These are phyloP conservation scores for Tyto alba DNA, from an alignment of 2,113 vertebrate species.

Conservation along the genomic window DNA sequence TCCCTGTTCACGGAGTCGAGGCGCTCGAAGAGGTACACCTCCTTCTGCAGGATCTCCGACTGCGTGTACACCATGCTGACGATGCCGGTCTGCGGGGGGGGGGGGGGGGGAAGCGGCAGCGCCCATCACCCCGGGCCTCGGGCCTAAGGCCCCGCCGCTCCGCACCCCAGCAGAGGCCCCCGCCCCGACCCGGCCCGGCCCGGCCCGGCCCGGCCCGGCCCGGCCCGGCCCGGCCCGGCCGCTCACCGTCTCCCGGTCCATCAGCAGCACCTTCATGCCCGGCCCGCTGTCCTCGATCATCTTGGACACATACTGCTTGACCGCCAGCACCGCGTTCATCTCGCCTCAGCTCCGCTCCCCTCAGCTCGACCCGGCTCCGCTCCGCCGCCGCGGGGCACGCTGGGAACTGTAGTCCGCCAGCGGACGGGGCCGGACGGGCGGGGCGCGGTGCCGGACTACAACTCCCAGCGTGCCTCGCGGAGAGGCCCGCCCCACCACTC, in stretches of 20 bases:
- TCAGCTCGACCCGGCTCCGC: background rate
- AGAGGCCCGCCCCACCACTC: too few relatives aligned
- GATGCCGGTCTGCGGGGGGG: conserved; percentile 79
- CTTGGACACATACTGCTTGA: conserved; percentile 92
- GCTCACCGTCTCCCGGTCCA: conserved; percentile 95
- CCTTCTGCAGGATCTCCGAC: conserved; percentile 95
- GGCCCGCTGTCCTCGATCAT: conserved; percentile 97
- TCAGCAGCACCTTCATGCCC: conserved; percentile 95
- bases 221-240: background rate
- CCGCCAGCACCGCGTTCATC: conserved; percentile 94
- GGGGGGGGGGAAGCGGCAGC: background rate
- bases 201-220: background rate
- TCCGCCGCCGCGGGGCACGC: too few relatives aligned
- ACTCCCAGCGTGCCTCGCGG: too few relatives aligned
- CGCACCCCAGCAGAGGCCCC: too few relatives aligned
- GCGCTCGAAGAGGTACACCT: conserved; percentile 95
- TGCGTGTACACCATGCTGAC: conserved; percentile 97
- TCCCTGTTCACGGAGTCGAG: conserved; percentile 90
- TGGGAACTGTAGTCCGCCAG: background rate
- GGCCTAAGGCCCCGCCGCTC: background rate
- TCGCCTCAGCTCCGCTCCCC: background rate
- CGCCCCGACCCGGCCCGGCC: background rate
- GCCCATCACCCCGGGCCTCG: background rate
- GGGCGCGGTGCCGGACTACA: too few relatives aligned
- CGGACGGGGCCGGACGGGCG: too few relatives aligned